Conservation (phyloP, 1,140 invertebrate species). For the Pomacea maculata region DNA sequence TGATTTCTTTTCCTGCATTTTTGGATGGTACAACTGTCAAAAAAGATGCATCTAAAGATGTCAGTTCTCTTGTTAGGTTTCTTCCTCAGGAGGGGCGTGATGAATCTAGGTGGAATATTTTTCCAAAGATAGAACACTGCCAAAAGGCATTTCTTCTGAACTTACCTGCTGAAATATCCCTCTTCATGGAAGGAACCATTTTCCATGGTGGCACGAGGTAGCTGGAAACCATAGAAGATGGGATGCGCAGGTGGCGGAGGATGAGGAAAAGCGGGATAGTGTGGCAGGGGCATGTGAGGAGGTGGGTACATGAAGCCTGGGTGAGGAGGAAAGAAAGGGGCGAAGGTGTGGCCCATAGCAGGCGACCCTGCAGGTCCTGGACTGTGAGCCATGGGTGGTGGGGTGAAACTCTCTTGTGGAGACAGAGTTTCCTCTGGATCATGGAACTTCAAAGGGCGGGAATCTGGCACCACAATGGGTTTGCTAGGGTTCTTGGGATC, state of each 20-base stretch:
- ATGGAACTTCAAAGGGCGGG: conserved; percentile 29
- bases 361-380: conserved; percentile 11
- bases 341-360: conserved; percentile 2
- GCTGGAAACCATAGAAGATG: conserved; percentile 30
- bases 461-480: conserved; percentile 71
- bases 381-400: conserved; percentile 19
- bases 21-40: too few species aligned
- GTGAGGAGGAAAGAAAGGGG: conserved; percentile 20
- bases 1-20: too few species aligned
- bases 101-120: too few species aligned
- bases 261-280: conserved; percentile 7
- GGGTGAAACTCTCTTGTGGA: conserved; percentile 12
- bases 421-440: conserved; percentile 28
- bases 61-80: too few species aligned
- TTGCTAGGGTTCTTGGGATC: conserved; percentile 78
- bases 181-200: conserved; percentile 30
- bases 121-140: too few species aligned
- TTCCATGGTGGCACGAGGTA: conserved; percentile 22
- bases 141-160: not conserved
- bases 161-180: conserved; percentile 32
- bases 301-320: conserved; percentile 23
- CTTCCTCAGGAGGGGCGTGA: too few species aligned
- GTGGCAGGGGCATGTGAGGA: conserved; percentile 13
- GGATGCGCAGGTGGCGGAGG: conserved; percentile 25
- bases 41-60: too few species aligned